Conservation (phyloP, 2,797 vertebrate species). For the Pelobates cultripes region DNA sequence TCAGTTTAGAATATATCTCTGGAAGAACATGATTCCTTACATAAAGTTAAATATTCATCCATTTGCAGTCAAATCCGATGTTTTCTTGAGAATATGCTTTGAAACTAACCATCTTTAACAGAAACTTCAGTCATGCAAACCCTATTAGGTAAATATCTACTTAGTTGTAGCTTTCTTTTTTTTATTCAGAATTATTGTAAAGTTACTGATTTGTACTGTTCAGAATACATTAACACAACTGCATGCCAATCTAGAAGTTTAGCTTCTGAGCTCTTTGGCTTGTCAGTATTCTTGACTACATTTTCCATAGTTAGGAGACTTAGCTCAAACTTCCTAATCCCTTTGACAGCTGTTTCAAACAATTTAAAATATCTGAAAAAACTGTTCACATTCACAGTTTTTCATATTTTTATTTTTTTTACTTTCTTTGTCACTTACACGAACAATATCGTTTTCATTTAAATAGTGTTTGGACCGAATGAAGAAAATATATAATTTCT, state of each 20-base stretch:
- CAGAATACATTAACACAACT: slow-evolving; percentile 30
- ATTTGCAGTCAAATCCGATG: no score
- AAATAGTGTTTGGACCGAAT: neutral
- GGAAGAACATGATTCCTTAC: no score
- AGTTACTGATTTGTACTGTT: neutral
- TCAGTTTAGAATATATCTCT: no score
- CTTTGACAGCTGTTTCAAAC: slow-evolving; percentile 46
- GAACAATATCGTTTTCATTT: neutral
- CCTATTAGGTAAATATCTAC: slow-evolving; percentile 37
- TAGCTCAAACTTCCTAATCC: slow-evolving; percentile 25
- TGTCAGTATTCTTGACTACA: slow-evolving; percentile 24
- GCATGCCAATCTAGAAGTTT: slow-evolving; percentile 35
- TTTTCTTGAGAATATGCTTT: neutral
- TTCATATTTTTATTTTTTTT: slow-evolving; percentile 10
- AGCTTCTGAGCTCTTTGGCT: slow-evolving; percentile 13
- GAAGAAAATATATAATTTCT: neutral
- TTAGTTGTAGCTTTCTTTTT: slow-evolving; percentile 15
- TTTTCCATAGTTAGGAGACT: slow-evolving; percentile 27
- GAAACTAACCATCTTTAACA: neutral
- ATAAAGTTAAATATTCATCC: no score
- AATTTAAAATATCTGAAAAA: slow-evolving; percentile 18
- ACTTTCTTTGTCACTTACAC: neutral
- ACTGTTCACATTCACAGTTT: neutral
- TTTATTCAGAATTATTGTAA: slow-evolving; percentile 16
- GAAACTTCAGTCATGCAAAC: slow-evolving; percentile 24